Evolutionary conservation across 2,113 vertebrate species (phyloP), one percentile per base, ranked within the genome.

Genomic region (Myotis davidii): DNA sequence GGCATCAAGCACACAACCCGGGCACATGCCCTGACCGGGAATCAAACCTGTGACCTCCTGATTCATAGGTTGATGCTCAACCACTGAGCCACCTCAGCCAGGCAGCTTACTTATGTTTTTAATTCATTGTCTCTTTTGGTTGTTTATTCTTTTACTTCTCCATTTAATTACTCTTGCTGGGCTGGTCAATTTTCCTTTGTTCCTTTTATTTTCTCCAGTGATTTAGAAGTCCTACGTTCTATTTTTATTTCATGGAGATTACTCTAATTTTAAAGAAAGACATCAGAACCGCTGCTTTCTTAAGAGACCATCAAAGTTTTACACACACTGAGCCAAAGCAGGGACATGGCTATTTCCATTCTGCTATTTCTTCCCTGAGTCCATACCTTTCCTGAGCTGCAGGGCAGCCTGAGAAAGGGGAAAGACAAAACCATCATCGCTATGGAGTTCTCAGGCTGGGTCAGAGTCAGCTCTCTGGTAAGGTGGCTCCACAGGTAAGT

Each of bases 201-300:
- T 83, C 70, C 34, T 78, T 93, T 94, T 72, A 29, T 94, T 70
- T 88, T 70, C 32, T 76, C 45, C 29, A 89, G 42, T 9, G 17
- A 21, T 52, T 77, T 94, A 90, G 50, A 90, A 45, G 20, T 86
- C 86, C 69, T 92, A 39, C 12, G 34, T 61, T 87, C 69, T 88
- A n/a, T 76, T 76, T 95, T 67, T 92, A 7, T 45, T 84, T 64
- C 37, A 37, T 54, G 39, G 45, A 69, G n/a, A 84, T 29, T 48
- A 64, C 1, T n/a, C 21, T 45, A 74, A 82, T 69, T 92, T 92
- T 90, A 69, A 69, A 85, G 74, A 94, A 88, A 88, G n/a, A 56
- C 18, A 25, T 54, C 6, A 82, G 72, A 73, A 88, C 21, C 14
- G 27, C 50, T 84, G 65, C 21, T 90, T 93, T 65, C 52, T 79